Conservation (phyloP, 64 coral and sea anemone genomes). For the Pachyseris speciosa region DNA sequence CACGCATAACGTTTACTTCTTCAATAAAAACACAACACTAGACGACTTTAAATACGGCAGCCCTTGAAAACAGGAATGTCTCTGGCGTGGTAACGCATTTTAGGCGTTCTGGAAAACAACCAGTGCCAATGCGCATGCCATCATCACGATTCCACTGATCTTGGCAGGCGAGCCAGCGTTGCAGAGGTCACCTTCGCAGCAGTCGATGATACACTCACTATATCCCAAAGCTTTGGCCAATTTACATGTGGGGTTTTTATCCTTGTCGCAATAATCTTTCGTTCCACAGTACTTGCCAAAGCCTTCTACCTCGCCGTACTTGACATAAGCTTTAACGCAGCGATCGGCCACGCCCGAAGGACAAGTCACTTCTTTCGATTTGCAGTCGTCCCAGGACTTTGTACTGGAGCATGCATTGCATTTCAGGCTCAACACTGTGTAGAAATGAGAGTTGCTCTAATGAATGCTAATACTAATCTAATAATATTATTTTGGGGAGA, state of each 20-base stretch:
- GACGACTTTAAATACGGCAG: too few relatives aligned
- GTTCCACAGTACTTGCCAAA: neutral
- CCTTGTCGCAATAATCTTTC: neutral
- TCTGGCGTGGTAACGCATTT: too few relatives aligned
- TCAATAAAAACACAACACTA: too few relatives aligned
- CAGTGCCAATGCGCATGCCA: neutral
- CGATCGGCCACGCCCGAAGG: neutral
- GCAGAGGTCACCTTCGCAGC: slow-evolving; percentile 3
- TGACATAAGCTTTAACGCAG: neutral
- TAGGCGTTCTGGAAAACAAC: neutral
- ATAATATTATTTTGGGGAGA: too few relatives aligned
- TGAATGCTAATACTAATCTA: too few relatives aligned
- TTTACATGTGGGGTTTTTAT: neutral
- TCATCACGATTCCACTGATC: neutral
- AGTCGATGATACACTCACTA: neutral
- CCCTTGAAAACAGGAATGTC: too few relatives aligned
- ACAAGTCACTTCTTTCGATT: neutral
- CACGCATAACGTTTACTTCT: too few relatives aligned
- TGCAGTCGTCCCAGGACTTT: neutral
- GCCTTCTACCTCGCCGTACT: neutral
- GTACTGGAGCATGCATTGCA: neutral
- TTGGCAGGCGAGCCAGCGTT: neutral
- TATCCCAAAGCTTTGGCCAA: neutral
- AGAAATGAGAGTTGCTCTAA: too few relatives aligned
- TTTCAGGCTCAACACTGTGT: too few relatives aligned